Base-by-base conservation (phyloP, 2,888 invertebrate genomes). In the Drosophila quasianomalipes region DNA sequence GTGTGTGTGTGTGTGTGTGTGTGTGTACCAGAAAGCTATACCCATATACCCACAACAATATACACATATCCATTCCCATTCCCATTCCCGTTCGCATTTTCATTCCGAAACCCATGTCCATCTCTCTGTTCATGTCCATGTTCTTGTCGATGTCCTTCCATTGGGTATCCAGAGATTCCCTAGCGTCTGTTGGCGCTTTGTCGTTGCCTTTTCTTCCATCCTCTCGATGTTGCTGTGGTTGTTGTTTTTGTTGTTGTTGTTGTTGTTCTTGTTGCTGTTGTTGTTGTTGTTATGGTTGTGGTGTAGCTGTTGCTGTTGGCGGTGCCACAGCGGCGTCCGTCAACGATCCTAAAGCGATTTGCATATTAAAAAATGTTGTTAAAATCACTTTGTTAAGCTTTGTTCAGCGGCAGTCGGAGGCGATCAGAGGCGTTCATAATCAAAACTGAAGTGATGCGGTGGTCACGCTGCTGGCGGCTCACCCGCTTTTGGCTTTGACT, bases 321-420 rank as follows among this genome's bases (percentile, higher is more conserved):
- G 57, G 47, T 80, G 83, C 88, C 78, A 79, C 88, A 76, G 83
- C 83, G 89, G 83, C 83, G 89, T 83, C 83, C 83, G 83, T 84
- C 86, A 84, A 74, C 90, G 90, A 85, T 79, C 88, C 88, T 72
- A 76, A 82, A 83, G 76, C 85, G 83, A 90, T 85, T 85, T 85
- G 90, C 89, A 90, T 90, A 90, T 77, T 77, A 70, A 78, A 79
- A 72, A 65, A 55, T 72, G 54, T 86, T 82, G 77, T 82, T 78
- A 75, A 85, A 85, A 89, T 89, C 85, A 89, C 85, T 85, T 88
- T 87, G 85, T 89, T 85, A 85, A 82, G 83, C 85, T 85, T 86
- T 85, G 84, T 83, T 70, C 76, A 72, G 84, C 84, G 73, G 84
- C 89, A 79, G 65, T 85, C 75, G 86, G 81, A 72, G 86, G 86